Evolutionary conservation across 2,888 invertebrate genomes (phyloP), one percentile per base, ranked within the genome.

Genomic region (Alitta virens): DNA sequence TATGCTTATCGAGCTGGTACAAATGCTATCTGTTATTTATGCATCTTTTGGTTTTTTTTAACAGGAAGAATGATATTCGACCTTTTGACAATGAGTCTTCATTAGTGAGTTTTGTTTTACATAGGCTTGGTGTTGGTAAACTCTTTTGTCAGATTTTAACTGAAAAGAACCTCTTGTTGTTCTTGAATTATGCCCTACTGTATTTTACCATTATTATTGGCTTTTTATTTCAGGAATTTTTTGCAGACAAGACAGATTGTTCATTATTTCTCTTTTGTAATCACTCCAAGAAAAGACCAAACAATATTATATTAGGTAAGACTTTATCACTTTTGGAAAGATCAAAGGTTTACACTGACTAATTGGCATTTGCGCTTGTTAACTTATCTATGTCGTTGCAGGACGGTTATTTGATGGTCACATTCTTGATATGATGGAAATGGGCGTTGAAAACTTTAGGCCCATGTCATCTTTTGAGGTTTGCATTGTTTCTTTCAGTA

Each of bases 391-490:
- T n/a, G n/a, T n/a, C n/a, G n/a, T 77, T 75, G 2, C 76, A 85
- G 87, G 88, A 0, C 87, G 99, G 70, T 89, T 91, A 77, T 97
- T 89, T 82, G 92, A 99, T 82, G 88, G 90, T 75, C 90, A 90
- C 62, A 84, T 99, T 33, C 83, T 99, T 62, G 99, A 99, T 78
- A 96, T 99, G 95, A 87, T 94, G 62, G 99, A 99, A 83, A 86
- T 99, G 61, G 93, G 94, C 14, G 87, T 98, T 24, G 91, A 92
- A 59, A 87, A 88, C 60, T 96, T 88, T 78, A 88, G 88, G 78
- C 86, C 90, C 0, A 86, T 97, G 80, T 84, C 86, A 21, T 91
- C 91, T 51, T 94, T 95, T 75, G 69, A 80, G 70, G 82, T 81
- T 68, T 67, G 68, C 63, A 27, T 56, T 18, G 1, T 33, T n/a